phyloP scores from a whole-genome alignment of 1,140 invertebrate genomes.

The Drosophila orena region DNA sequence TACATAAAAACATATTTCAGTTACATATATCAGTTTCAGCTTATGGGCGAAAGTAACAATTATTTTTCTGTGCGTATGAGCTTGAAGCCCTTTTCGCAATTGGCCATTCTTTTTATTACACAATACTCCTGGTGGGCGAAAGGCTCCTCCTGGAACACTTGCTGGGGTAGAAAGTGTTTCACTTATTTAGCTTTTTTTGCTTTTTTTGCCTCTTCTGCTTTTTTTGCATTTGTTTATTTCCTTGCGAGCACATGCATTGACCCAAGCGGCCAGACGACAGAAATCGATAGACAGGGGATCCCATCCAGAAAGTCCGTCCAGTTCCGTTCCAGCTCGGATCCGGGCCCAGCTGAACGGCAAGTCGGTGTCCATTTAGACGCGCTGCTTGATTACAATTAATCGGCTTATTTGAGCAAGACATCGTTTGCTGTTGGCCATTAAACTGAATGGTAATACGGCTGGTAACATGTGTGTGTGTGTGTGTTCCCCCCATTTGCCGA shows the following conservation, averaged over 20 bases:
- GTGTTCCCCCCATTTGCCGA: neutral
- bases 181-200: slow-evolving; percentile 36
- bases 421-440: slow-evolving; percentile 37
- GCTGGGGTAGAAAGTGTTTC: slow-evolving; percentile 78
- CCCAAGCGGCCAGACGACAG: slow-evolving; percentile 66
- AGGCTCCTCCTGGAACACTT: slow-evolving; percentile 34
- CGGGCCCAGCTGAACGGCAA: slow-evolving; percentile 15
- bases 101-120: slow-evolving; percentile 59
- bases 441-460: slow-evolving; percentile 29
- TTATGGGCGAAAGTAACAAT: neutral
- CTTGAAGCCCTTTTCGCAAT: slow-evolving; percentile 15
- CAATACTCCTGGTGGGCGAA: slow-evolving; percentile 26
- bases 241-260: slow-evolving; percentile 56
- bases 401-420: slow-evolving; percentile 72
- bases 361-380: slow-evolving; percentile 42
- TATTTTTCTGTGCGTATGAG: slow-evolving; percentile 2
- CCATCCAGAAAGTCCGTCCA: slow-evolving; percentile 19
- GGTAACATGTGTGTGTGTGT: neutral
- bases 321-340: slow-evolving; percentile 25
- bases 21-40: too few relatives aligned
- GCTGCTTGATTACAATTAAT: slow-evolving; percentile 82
- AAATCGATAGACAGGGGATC: slow-evolving; percentile 72
- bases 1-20: too few relatives aligned
- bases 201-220: too few relatives aligned
- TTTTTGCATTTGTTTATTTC: slow-evolving; percentile 15